These are phyloP conservation scores for Neoitamus cyanurus DNA, from an alignment of 2,888 invertebrate species.

Conservation along the genomic window DNA sequence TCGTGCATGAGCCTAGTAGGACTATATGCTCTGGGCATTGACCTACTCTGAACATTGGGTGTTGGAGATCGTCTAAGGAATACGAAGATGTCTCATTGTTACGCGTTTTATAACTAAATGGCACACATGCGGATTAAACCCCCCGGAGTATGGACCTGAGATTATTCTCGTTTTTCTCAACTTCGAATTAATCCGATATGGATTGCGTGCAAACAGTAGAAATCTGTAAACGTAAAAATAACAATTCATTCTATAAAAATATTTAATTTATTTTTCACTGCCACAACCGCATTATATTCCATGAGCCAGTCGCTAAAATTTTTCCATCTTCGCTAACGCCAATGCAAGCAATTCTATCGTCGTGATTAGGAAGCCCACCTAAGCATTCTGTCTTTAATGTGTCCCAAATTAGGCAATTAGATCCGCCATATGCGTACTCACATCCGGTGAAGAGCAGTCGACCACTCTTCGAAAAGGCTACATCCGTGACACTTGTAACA, in stretches of 20 bases:
- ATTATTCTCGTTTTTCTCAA: too few relatives aligned
- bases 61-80: too few relatives aligned
- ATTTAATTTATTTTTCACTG: neutral
- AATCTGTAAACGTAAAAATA: neutral
- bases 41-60: too few relatives aligned
- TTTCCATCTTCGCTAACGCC: constrained; percentile 99
- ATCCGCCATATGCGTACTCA: constrained; percentile 83
- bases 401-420: constrained; percentile 99
- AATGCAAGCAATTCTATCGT: constrained; percentile 97
- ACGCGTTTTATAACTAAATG: too few relatives aligned
- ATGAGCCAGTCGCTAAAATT: constrained; percentile 98
- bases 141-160: too few relatives aligned
- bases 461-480: constrained; percentile 95
- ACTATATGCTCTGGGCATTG: too few relatives aligned
- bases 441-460: constrained; percentile 88
- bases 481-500: constrained; percentile 97
- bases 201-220: too few relatives aligned
- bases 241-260: neutral
- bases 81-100: too few relatives aligned
- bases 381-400: constrained; percentile 94
- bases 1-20: too few relatives aligned
- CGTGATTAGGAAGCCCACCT: constrained; percentile 96
- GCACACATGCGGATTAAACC: too few relatives aligned
- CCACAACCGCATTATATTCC: constrained; percentile 75
- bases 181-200: too few relatives aligned